Evolutionary conservation across 2,797 vertebrate genomes (phyloP).

Genomic region (Oreochromis grahami): DNA sequence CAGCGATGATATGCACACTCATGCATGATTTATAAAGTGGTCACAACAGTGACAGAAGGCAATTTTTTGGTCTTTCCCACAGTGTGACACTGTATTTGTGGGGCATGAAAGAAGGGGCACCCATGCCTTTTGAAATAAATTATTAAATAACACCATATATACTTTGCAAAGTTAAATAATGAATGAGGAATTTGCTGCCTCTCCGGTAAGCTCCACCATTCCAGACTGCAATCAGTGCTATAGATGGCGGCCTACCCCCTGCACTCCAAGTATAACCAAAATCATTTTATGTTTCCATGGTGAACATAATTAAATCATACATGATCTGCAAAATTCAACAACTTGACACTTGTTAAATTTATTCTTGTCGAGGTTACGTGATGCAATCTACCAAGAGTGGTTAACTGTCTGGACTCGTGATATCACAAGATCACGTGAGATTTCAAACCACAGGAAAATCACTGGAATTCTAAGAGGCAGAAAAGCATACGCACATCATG

Average conservation of each 20-base stretch:
- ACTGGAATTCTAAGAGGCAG: not conserved
- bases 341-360: not conserved
- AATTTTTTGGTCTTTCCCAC: not conserved
- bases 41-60: not conserved
- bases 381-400: accelerated
- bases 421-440: not conserved
- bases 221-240: accelerated
- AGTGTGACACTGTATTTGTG: not conserved
- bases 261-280: not conserved
- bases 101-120: accelerated
- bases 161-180: not conserved
- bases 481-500: accelerated
- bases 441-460: not conserved
- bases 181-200: not conserved
- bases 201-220: not conserved
- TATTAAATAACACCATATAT: not conserved
- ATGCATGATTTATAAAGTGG: not conserved
- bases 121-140: not conserved
- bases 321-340: not conserved
- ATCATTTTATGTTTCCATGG: not conserved
- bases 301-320: not conserved
- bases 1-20: not conserved
- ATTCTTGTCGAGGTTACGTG: not conserved
- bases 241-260: accelerated
- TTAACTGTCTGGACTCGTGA: accelerated